phyloP scores from a whole-genome alignment of 2,797 vertebrate genomes.

The Sebastes elongatus region DNA sequence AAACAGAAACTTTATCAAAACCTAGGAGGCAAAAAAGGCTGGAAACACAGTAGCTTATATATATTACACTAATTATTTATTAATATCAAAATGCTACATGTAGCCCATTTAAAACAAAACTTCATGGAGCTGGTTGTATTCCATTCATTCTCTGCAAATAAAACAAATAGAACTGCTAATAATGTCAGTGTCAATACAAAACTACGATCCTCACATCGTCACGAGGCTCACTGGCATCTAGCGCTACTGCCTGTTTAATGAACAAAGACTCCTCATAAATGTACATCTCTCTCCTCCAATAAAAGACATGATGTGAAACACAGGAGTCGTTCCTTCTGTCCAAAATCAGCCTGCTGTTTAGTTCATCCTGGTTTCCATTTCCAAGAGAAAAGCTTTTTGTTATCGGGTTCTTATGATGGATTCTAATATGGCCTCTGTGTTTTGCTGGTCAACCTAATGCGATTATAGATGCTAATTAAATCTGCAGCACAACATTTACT shows the following conservation, averaged over 20 bases:
- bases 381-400: neutral
- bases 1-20: neutral
- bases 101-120: neutral
- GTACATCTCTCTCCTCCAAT: neutral
- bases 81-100: neutral
- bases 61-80: neutral
- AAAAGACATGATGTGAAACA: neutral
- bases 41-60: neutral
- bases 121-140: no score
- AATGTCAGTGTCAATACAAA: neutral
- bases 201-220: neutral
- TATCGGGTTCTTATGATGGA: neutral
- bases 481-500: neutral
- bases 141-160: neutral
- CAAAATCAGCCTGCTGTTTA: neutral
- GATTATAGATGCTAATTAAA: neutral
- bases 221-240: neutral
- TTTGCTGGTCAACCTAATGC: neutral
- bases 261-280: neutral
- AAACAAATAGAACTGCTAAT: neutral
- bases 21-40: neutral
- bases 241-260: neutral
- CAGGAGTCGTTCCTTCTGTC: neutral
- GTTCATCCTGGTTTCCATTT: neutral
- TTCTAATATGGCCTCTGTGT: neutral